Evolutionary conservation across 2,888 invertebrate genomes (phyloP), one percentile per base, ranked within the genome.

Genomic region (Pyrrhosoma nymphula): DNA sequence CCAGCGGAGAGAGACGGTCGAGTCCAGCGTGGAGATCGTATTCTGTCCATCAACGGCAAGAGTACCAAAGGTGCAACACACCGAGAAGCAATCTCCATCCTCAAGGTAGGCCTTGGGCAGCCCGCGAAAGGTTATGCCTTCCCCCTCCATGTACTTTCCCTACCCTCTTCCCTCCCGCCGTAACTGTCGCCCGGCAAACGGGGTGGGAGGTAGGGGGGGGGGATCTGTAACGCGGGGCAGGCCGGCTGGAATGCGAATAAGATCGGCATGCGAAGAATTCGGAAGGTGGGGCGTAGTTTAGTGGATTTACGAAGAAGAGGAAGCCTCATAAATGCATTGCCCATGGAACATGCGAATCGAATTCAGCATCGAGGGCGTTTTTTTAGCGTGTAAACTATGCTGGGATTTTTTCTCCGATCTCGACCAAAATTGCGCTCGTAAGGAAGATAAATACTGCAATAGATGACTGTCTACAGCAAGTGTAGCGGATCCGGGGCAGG

Each of bases 41-140:
- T 99, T 96, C 97, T 99, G 96, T 98, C 99, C 96, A 99, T 99
- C 96, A 99, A 99, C 97, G 99, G 99, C 89, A 98, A 98, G 96
- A 98, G 98, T 96, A 98, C 99, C 97, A 97, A 98, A 96, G 99
- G 98, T 95, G 97, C 99, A 95, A 99, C 98, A 75, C 99, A 99
- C 97, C 98, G 98, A 88, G 98, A 99, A 97, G 99, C 99, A 96
- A 98, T 99, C 96, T 98, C 98, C 96, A 98, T 99, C 96, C 97
- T 99, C 91, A 99, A 99, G 98, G 98, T 98, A 97, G 96, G 95
- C 18, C 30, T 63, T 20, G 60, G 60, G 60, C 30, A 39, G 35
- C 56, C 18, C 20, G 18, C 47, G 3, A 12, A 39, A 23, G 39
- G 26, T 47, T 39, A 88, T 88, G 55, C 55, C 55, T 89, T 47